These are phyloP conservation scores for Urophycis tenuis DNA, from an alignment of 2,797 vertebrate species.

Conservation along the genomic window DNA sequence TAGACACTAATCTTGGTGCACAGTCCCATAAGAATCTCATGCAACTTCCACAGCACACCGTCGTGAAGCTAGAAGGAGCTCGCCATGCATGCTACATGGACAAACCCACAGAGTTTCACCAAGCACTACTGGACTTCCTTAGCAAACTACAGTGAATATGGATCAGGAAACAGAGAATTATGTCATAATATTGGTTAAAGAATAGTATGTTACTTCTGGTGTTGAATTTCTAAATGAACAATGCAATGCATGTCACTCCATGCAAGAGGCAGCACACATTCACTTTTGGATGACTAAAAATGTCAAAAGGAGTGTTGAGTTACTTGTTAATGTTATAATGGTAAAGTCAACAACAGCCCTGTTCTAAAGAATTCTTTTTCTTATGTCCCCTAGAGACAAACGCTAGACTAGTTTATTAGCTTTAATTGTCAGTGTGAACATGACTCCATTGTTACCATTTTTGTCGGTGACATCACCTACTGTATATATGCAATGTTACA, in stretches of 20 bases:
- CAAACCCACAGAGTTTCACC: conserved; percentile 84
- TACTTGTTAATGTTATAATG: conserved; percentile 10
- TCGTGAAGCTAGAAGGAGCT: conserved; percentile 72
- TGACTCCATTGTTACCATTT: conserved; percentile 48
- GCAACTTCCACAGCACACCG: conserved; percentile 77
- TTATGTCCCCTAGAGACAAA: conserved; percentile 16
- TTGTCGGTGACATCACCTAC: conserved; percentile 40
- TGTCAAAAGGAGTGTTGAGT: conserved; percentile 15
- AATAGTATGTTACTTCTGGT: conserved; percentile 10
- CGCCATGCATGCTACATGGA: conserved; percentile 94
- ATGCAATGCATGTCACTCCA: conserved; percentile 1
- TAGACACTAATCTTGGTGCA: conserved; percentile 76
- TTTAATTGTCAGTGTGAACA: conserved; percentile 48
- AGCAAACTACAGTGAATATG: conserved; percentile 61
- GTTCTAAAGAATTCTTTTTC: background rate
- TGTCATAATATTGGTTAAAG: background rate
- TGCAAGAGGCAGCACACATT: background rate
- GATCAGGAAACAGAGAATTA: background rate
- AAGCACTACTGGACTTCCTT: conserved; percentile 80
- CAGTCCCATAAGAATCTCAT: conserved; percentile 87
- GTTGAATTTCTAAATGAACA: background rate
- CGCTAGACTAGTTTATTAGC: conserved; percentile 11
- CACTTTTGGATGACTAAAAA: conserved; percentile 7
- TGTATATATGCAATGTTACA: conserved; percentile 47
- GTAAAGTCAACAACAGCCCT: background rate